phyloP scores from a whole-genome alignment of 2,888 invertebrate species.

The Pterostichus madidus region DNA sequence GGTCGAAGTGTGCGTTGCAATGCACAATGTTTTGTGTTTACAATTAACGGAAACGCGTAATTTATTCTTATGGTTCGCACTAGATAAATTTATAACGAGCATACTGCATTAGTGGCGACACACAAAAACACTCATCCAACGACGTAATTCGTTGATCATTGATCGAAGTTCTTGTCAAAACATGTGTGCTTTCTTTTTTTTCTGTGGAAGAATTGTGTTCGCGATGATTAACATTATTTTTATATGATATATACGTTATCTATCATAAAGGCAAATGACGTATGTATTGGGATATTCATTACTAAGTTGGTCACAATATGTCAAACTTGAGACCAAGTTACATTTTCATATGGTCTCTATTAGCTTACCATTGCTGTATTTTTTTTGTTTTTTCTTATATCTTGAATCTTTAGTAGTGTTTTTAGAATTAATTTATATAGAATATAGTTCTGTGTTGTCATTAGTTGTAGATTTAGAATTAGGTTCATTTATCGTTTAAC shows the following conservation, averaged over 20 bases:
- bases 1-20: constrained; percentile 12
- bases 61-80: constrained; percentile 65
- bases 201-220: not conserved
- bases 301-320: too few species aligned
- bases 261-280: too few species aligned
- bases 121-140: constrained; percentile 64
- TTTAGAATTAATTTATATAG: too few species aligned
- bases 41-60: constrained; percentile 66
- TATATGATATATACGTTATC: not conserved
- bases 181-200: constrained; percentile 16
- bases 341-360: too few species aligned
- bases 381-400: too few species aligned
- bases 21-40: constrained; percentile 17
- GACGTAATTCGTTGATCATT: constrained; percentile 22
- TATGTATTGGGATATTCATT: too few species aligned
- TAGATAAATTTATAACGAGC: constrained; percentile 64
- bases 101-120: constrained; percentile 61
- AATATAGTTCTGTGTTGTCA: too few species aligned
- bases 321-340: too few species aligned
- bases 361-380: too few species aligned
- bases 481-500: too few species aligned
- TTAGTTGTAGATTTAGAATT: too few species aligned
- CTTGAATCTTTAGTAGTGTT: too few species aligned
- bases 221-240: not conserved
- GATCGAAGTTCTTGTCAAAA: constrained; percentile 34